Percentiles rank a stretch among this genome's conserved stretches.
phyloP scores from a whole-genome alignment of 2,113 vertebrate genomes.

The Upupa epops region DNA sequence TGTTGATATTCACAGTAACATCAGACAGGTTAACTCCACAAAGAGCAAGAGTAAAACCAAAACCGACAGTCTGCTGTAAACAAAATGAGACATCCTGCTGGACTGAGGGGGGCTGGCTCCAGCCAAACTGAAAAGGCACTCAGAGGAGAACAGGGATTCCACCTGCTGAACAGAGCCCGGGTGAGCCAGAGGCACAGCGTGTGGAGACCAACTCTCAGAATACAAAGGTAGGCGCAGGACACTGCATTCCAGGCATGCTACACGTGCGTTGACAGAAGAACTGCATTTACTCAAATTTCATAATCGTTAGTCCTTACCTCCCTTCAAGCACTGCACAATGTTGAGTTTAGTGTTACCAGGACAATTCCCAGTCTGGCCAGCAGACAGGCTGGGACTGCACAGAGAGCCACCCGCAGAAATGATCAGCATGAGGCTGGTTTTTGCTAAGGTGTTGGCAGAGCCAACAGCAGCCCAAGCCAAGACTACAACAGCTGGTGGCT shows the following conservation, averaged over 20 bases:
- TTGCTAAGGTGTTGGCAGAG: not conserved
- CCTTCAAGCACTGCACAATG: not conserved
- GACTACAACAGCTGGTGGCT: rapidly evolving
- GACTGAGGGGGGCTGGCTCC: not conserved
- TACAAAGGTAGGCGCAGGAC: not conserved
- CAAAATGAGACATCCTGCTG: conserved; percentile 2
- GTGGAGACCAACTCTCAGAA: not conserved
- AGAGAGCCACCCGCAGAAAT: not conserved
- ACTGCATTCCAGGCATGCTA: not conserved
- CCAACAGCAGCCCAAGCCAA: not conserved
- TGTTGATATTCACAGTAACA: conserved; percentile 34
- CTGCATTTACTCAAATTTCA: not conserved
- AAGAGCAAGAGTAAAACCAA: conserved; percentile 4
- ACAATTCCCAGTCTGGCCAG: not conserved
- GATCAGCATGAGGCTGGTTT: not conserved
- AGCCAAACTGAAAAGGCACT: conserved; percentile 59
- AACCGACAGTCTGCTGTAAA: conserved; percentile 54
- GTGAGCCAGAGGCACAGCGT: rapidly evolving
- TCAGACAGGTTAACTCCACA: conserved; percentile 12
- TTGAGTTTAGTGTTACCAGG: not conserved
- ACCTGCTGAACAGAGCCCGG: not conserved
- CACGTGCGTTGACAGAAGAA: rapidly evolving
- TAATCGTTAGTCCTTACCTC: not conserved
- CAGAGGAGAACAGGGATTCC: not conserved
- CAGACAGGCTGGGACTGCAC: not conserved